Conservation (phyloP, 2,888 invertebrate genomes). For the Sarcophaga carnaria region DNA sequence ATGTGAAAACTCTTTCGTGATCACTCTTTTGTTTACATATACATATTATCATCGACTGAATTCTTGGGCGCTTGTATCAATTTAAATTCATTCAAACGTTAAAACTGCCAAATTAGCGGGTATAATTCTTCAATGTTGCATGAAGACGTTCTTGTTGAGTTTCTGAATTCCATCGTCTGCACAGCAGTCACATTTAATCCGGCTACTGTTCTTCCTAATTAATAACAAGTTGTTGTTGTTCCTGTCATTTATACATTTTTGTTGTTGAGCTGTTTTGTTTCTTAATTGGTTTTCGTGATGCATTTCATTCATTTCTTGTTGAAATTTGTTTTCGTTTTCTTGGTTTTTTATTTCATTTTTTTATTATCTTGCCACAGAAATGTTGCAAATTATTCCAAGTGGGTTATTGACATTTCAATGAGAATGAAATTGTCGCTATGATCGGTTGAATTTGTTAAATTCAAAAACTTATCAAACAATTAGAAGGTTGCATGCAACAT, state of each 20-base stretch:
- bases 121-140: constrained; percentile 53
- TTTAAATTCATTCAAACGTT: constrained; percentile 60
- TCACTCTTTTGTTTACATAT: not conserved
- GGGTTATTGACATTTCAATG: constrained; percentile 60
- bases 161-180: not conserved
- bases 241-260: constrained; percentile 21
- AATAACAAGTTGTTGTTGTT: constrained; percentile 65
- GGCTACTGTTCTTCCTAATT: constrained; percentile 72
- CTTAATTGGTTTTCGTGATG: constrained; percentile 67
- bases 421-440: not conserved
- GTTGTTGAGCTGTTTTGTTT: constrained; percentile 17
- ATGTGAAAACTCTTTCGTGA: not conserved
- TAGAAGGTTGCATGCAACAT: constrained; percentile 25
- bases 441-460: constrained; percentile 47
- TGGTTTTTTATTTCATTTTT: not conserved
- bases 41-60: not conserved
- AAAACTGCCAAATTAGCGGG: constrained; percentile 64
- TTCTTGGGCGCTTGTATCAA: constrained; percentile 16
- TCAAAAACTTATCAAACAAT: constrained; percentile 41
- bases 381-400: constrained; percentile 29
- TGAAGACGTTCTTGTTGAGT: constrained; percentile 16
- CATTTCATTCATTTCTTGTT: constrained; percentile 61
- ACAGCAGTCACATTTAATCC: constrained; percentile 44
- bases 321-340: constrained; percentile 39
- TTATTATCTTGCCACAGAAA: not conserved